phyloP scores from a whole-genome alignment of 2,797 vertebrate genomes.

The Malacoraja senta region DNA sequence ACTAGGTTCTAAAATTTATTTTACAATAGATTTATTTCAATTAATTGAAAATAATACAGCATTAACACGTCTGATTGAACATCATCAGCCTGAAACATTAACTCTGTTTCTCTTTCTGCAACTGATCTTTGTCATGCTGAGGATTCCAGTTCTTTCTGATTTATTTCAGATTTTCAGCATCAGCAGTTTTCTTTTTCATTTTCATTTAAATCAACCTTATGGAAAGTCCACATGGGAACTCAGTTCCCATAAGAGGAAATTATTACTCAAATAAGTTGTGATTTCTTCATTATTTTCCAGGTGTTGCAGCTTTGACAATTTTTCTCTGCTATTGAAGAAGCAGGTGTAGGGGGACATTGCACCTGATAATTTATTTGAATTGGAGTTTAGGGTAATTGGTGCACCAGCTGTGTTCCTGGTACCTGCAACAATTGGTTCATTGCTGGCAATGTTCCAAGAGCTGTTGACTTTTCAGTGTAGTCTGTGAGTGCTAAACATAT shows the following conservation, averaged over 20 bases:
- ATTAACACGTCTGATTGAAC: too few relatives aligned
- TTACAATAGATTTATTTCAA: not conserved
- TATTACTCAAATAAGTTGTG: not conserved
- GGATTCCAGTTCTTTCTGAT: too few relatives aligned
- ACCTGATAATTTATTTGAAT: not conserved
- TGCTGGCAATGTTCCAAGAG: not conserved
- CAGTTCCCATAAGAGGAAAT: not conserved
- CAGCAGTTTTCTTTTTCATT: too few relatives aligned
- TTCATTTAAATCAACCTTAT: not conserved
- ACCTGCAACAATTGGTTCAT: not conserved
- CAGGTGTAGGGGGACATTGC: not conserved
- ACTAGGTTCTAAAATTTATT: not conserved
- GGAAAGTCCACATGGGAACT: not conserved
- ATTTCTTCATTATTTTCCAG: conserved; percentile 21
- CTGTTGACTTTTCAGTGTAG: not conserved
- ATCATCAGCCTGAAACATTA: too few relatives aligned
- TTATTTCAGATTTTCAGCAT: too few relatives aligned
- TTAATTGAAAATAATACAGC: too few relatives aligned
- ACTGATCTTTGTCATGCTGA: too few relatives aligned
- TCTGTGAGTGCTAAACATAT: not conserved
- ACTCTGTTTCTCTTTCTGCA: too few relatives aligned
- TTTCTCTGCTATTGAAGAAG: not conserved
- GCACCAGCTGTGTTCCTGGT: not conserved
- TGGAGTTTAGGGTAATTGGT: not conserved
- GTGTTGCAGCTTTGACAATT: not conserved